phyloP scores from a whole-genome alignment of 2,113 vertebrate genomes.

The Cisticola juncidis region DNA sequence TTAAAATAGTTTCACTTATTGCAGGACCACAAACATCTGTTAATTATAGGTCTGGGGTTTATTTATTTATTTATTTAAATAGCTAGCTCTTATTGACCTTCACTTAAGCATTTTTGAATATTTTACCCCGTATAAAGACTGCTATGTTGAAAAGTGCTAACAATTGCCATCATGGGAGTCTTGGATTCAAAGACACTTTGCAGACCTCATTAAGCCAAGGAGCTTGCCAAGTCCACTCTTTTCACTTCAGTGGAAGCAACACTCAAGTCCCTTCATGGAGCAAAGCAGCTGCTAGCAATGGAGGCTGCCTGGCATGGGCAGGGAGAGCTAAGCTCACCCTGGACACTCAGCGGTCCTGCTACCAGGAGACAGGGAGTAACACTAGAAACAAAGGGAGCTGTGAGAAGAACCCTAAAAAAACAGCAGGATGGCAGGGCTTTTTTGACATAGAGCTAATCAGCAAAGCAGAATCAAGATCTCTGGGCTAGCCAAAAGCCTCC shows the following conservation, averaged over 20 bases:
- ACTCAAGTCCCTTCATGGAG: not conserved
- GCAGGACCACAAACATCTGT: slow-evolving; percentile 61
- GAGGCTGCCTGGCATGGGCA: not conserved
- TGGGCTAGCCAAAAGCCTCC: not conserved
- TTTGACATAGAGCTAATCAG: rapidly evolving
- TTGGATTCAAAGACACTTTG: slow-evolving; percentile 24
- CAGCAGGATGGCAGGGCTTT: not conserved
- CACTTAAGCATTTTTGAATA: slow-evolving; percentile 37
- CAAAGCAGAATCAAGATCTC: not conserved
- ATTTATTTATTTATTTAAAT: slow-evolving; percentile 21
- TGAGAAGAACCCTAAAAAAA: not conserved
- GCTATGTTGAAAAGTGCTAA: slow-evolving; percentile 23
- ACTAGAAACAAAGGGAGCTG: not conserved
- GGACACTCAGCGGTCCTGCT: not conserved
- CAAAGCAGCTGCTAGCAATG: not conserved
- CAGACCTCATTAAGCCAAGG: slow-evolving; percentile 31
- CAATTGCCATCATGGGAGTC: slow-evolving; percentile 8
- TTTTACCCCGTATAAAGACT: slow-evolving; percentile 25
- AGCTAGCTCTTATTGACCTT: slow-evolving; percentile 37
- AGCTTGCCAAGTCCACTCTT: not conserved
- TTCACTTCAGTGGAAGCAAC: not conserved
- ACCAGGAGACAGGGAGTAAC: not conserved
- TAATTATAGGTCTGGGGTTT: slow-evolving; percentile 20
- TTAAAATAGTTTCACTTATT: slow-evolving; percentile 67
- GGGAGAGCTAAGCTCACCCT: not conserved